Base-by-base conservation (phyloP, 2,888 invertebrate genomes). In the Eustalomyia histrio region DNA sequence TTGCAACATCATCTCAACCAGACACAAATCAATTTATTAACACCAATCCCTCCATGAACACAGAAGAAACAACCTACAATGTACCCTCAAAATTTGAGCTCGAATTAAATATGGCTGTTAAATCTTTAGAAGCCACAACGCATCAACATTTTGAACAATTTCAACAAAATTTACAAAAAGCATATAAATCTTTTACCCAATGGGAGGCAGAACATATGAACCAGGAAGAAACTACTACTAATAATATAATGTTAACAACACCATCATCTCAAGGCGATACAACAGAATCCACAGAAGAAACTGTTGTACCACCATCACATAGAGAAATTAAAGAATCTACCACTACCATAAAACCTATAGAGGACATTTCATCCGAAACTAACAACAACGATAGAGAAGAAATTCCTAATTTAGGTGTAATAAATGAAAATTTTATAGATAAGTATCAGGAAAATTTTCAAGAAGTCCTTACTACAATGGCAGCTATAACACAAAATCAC, bases 91-190 rank as follows among this genome's bases (percentile, higher is more conserved):
- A 64, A 12, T 64, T 76, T 7, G 64, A 69, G 18, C 12, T 58
- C 17, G 29, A 69, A 35, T 3, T 65, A 17, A 47, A 65, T 50
- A 64, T 55, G 24, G 58, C 57, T 16, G 65, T 64, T 9, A 73
- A 71, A 50, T 39, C 35, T 9, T 61, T 52, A 12, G 29, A 75
- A n/a, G 69, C 64, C 52, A 58, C 61, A 1, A 61, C 55, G 21
- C 53, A 68, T n/a, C 33, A 68, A n/a, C 67, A 68, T 24, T 68
- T 68, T 16, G 55, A 68, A 43, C 55, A 68, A 57, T 68, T 68
- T 16, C 67, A 76, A 57, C 68, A 53, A 52, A 68, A 61, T 68
- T 52, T 76, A 7, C 53, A 76, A 55, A 55, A 76, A 16, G 57
- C 68, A 12, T 61, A 67, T 9, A 53, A 64, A 64, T 64, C 68